Conservation (phyloP, 2,888 invertebrate genomes). For the Drosophila gaucha region DNA sequence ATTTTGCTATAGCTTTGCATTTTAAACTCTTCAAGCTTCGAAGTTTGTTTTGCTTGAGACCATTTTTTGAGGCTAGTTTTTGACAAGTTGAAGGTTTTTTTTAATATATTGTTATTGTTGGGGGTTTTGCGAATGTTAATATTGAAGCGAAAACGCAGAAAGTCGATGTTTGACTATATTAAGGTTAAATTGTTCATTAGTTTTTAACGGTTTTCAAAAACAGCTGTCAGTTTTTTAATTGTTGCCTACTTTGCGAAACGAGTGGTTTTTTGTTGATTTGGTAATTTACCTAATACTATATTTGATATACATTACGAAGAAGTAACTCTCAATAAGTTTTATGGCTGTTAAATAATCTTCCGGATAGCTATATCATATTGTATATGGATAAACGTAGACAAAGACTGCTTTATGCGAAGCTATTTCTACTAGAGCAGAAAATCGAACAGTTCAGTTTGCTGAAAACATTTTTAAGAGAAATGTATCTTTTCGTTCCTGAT, state of each 20-base stretch:
- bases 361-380: neutral
- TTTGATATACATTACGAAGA: neutral
- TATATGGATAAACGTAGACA: too few relatives aligned
- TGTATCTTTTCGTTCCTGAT: too few relatives aligned
- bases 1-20: neutral
- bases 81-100: conserved; percentile 52
- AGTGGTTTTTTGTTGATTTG: neutral
- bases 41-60: conserved; percentile 31
- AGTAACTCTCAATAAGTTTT: neutral
- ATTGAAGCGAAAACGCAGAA: conserved; percentile 7
- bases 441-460: too few relatives aligned
- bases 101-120: neutral
- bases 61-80: conserved; percentile 20
- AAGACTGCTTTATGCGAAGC: too few relatives aligned
- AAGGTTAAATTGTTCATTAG: conserved; percentile 39
- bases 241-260: neutral
- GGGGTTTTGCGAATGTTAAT: conserved; percentile 7
- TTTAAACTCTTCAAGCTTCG: conserved; percentile 36
- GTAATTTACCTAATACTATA: neutral
- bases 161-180: conserved; percentile 6
- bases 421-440: too few relatives aligned
- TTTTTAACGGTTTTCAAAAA: conserved; percentile 10
- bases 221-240: conserved; percentile 5
- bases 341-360: neutral
- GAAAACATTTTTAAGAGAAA: too few relatives aligned